Percentiles rank a stretch among this genome's conserved stretches.
These are phyloP conservation scores for Hypotaenidia philippensis DNA, from an alignment of 2,797 vertebrate species.

Conservation along the genomic window DNA sequence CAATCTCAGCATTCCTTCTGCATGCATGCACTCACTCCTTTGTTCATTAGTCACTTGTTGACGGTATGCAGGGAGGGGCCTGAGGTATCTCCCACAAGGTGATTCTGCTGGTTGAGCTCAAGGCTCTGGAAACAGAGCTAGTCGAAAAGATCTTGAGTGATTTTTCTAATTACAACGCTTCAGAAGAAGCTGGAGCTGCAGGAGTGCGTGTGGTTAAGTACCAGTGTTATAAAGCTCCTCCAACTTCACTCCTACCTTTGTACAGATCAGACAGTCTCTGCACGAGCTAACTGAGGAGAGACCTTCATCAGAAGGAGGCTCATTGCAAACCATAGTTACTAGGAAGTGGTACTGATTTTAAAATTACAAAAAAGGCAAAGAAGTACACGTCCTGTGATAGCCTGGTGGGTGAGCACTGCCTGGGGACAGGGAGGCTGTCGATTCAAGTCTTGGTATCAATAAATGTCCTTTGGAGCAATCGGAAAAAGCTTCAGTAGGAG, in stretches of 20 bases:
- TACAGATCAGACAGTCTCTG: background rate
- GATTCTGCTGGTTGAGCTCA: background rate
- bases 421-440: background rate
- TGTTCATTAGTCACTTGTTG: background rate
- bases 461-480: conserved; percentile 15
- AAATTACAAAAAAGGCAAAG: conserved; percentile 6
- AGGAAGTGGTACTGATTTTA: background rate
- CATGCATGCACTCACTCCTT: background rate
- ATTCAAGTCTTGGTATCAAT: background rate
- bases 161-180: conserved; percentile 9
- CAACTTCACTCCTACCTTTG: background rate
- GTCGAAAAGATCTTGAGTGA: background rate
- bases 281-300: background rate
- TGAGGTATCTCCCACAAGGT: background rate
- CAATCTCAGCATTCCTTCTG: background rate
- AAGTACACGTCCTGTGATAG: background rate
- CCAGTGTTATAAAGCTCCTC: background rate
- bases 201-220: background rate
- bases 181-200: background rate
- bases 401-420: background rate
- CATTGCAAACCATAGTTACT: background rate
- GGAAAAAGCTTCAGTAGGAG: conserved; percentile 9
- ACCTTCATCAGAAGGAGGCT: background rate
- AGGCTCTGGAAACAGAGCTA: background rate
- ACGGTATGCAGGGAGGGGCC: background rate